Evolutionary conservation across 2,888 invertebrate genomes (phyloP), one percentile per base, ranked within the genome.

Genomic region (Drosophila seclusa): DNA sequence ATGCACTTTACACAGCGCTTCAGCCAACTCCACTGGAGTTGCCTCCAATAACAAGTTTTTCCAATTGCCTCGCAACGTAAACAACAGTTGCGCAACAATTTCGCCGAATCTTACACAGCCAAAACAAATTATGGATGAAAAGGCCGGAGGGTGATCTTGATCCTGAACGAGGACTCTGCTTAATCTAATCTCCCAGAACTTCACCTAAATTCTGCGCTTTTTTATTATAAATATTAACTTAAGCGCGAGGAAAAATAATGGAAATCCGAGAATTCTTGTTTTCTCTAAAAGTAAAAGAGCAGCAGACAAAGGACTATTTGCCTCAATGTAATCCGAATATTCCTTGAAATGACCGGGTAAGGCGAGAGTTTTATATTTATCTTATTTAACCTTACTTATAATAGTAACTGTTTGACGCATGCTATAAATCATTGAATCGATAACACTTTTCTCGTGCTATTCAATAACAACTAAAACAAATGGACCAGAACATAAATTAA

Each of bases 21-120:
- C 21, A n/a, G 16, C n/a, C 38, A 55, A 54, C 50, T 54, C 38
- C 54, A 34, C 40, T 52, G 24, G 16, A 60, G 62, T 54, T 59
- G 65, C 79, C 86, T 86, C 78, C 40, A 18, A 77, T 85, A 89
- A 90, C 89, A 74, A 74, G 89, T 89, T 89, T 83, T 68, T 36
- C 63, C 72, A 67, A 63, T 34, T 58, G 18, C 18, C 52, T 21
- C 24, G 27, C 78, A 45, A 54, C 59, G 62, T 45, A 53, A 73
- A 65, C 68, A 67, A 62, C 53, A 40, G 49, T 71, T 68, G 71
- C 75, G 73, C 76, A 81, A 83, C 72, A 52, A 21, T 57, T 54
- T 66, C 7, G 61, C 50, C 40, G 48, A 32, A 55, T 10, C 50
- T 71, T 76, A 48, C 24, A 68, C 58, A 63, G 72, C 16, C 13